Conservation (phyloP, 2,888 invertebrate species). For the Lordiphosa fenestrarum region DNA sequence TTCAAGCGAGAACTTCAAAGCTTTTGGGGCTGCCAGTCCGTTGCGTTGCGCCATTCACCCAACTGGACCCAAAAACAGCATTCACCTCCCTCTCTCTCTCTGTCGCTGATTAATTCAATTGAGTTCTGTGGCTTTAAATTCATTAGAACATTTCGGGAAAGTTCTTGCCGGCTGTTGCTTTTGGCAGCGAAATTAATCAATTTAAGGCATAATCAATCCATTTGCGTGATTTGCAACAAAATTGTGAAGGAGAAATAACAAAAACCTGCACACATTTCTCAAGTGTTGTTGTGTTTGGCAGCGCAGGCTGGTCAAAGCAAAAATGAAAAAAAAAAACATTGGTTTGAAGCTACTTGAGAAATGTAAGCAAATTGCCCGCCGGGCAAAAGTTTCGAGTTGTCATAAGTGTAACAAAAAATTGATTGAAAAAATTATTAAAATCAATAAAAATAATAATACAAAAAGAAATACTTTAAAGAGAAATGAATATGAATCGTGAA, state of each 20-base stretch:
- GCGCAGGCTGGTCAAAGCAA: constrained; percentile 26
- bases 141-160: constrained; percentile 24
- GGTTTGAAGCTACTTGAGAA: constrained; percentile 38
- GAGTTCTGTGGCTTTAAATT: constrained; percentile 13
- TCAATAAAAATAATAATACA: too few species aligned
- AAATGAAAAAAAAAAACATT: not conserved
- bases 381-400: constrained; percentile 7
- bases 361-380: constrained; percentile 3
- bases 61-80: constrained; percentile 6
- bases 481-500: too few species aligned
- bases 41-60: constrained; percentile 4
- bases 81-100: not conserved
- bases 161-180: constrained; percentile 18
- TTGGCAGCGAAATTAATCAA: constrained; percentile 56
- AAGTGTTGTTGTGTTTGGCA: constrained; percentile 25
- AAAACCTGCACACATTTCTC: constrained; percentile 8
- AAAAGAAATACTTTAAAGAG: too few species aligned
- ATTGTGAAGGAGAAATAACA: not conserved
- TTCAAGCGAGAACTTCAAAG: constrained; percentile 10
- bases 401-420: constrained; percentile 3
- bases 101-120: constrained; percentile 10
- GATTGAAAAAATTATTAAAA: constrained; percentile 2
- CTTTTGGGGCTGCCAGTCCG: not conserved
- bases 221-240: constrained; percentile 45
- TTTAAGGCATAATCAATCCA: constrained; percentile 65